Evolutionary conservation across 2,888 invertebrate species (phyloP), one percentile per base, ranked within the genome.

Genomic region (Seladonia tumulorum): DNA sequence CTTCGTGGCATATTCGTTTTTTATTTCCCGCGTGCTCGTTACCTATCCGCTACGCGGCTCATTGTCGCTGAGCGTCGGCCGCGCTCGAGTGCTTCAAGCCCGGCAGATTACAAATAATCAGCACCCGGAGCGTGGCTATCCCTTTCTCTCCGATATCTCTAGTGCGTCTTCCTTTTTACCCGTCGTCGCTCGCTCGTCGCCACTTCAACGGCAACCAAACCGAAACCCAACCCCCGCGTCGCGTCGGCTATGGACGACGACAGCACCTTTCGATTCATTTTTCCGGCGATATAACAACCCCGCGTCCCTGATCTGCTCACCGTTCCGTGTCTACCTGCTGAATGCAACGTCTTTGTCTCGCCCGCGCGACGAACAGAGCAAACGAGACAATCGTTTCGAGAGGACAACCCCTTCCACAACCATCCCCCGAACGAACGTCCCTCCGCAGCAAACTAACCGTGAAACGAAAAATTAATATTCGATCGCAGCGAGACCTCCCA

Each of bases 1-100:
- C 94, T 94, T 95, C 95, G 95, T 95, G 94, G 94, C 91, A 95
- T 94, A 94, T 95, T 94, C 94, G 95, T 94, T 94, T 94, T 63
- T 94, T 94, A 93, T 94, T 94, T 93, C 92, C 90, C 90, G 88
- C 88, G 87, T 87, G 86, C 92, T 91, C 92, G 91, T 92, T 91
- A 92, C 91, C 57, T 90, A 88, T 90, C 90, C 81, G 88, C 88
- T 83, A 78, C 82, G 86, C 77, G 81, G 79, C 82, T 87, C 90
- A 93, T 93, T 93, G 93, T 93, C 88, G 88, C 88, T 88, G 93
- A 89, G 90, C 92, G 92, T 90, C 92, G 90, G 91, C 90, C 90
- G 91, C 90, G 92, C 92, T 93, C 91, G 89, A 93, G 93, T 89
- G 88, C 89, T 86, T 86, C 89, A 89, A 63, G 81, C 87, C 90